phyloP scores from a whole-genome alignment of 2,797 vertebrate species.

The Dendrocincla fuliginosa region DNA sequence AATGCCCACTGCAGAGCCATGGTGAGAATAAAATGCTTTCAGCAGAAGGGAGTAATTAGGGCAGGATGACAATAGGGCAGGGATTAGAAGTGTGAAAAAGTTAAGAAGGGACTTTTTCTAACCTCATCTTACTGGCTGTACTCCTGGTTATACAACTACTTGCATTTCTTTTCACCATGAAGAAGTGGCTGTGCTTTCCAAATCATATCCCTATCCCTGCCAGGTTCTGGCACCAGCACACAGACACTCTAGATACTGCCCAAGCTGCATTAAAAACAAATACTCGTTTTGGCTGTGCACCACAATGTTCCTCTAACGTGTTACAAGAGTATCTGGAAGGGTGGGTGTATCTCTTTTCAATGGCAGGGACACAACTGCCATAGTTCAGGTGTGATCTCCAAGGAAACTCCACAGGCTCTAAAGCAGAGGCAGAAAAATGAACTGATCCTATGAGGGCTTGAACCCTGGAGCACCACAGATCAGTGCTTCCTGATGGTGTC shows the following conservation, averaged over 20 bases:
- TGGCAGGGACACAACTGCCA: neutral
- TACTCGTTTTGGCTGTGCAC: neutral
- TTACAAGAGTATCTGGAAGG: neutral
- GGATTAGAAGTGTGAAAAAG: neutral
- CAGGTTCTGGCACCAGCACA: neutral
- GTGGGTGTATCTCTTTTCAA: neutral
- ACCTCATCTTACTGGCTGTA: neutral
- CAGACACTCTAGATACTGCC: neutral
- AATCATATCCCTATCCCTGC: neutral
- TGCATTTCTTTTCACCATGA: neutral
- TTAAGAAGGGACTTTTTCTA: neutral
- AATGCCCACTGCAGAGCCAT: neutral
- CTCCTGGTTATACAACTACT: neutral
- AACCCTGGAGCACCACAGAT: neutral
- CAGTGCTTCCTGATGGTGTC: neutral
- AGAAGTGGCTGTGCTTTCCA: neutral
- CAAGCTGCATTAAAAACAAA: neutral
- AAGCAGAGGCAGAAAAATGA: neutral
- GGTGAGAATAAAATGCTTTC: slow-evolving; percentile 24
- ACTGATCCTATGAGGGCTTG: neutral
- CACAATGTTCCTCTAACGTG: neutral
- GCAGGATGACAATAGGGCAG: neutral
- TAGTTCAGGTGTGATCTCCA: neutral
- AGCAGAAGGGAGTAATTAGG: neutral
- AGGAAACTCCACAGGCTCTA: neutral